Evolutionary conservation across 2,888 invertebrate species (phyloP).

Genomic region (Lampropteryx suffumata): DNA sequence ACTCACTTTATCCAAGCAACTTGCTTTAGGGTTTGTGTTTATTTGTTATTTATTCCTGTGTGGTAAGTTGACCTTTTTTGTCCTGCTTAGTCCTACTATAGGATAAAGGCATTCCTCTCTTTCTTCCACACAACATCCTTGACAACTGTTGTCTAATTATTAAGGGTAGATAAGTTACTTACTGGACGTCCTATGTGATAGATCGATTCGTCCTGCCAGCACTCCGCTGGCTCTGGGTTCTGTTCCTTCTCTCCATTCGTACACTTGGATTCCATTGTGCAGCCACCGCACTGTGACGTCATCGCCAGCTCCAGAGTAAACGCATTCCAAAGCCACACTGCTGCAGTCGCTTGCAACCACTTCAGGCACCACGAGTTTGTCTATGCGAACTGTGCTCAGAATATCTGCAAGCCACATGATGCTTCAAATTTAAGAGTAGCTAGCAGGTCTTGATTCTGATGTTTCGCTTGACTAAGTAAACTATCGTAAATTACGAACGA

Average conservation of each 20-base stretch:
- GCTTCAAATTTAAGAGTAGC: too few relatives aligned
- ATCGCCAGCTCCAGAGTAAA: slow-evolving; percentile 37
- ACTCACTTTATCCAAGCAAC: too few relatives aligned
- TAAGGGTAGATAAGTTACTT: slow-evolving; percentile 15
- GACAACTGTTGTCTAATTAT: too few relatives aligned
- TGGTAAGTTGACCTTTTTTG: too few relatives aligned
- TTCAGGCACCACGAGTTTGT: slow-evolving; percentile 45
- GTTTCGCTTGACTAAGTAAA: too few relatives aligned
- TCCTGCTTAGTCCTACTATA: too few relatives aligned
- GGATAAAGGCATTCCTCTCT: too few relatives aligned
- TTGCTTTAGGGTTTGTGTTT: too few relatives aligned
- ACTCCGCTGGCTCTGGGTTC: slow-evolving; percentile 36
- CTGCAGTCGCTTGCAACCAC: slow-evolving; percentile 38
- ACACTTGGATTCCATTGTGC: slow-evolving; percentile 39
- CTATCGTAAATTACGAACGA: too few relatives aligned
- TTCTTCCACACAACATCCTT: too few relatives aligned
- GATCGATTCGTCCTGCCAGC: slow-evolving; percentile 38
- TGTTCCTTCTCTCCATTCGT: slow-evolving; percentile 40
- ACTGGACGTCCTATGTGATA: slow-evolving; percentile 36
- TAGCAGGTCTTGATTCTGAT: too few relatives aligned
- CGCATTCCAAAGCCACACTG: slow-evolving; percentile 41
- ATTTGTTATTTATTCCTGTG: too few relatives aligned
- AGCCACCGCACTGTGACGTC: slow-evolving; percentile 44
- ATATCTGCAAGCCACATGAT: slow-evolving; percentile 30
- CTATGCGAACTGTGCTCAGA: slow-evolving; percentile 42